Evolutionary conservation across 2,888 invertebrate species (phyloP), one percentile per base, ranked within the genome.

Genomic region (Amblyjoppa proteus): DNA sequence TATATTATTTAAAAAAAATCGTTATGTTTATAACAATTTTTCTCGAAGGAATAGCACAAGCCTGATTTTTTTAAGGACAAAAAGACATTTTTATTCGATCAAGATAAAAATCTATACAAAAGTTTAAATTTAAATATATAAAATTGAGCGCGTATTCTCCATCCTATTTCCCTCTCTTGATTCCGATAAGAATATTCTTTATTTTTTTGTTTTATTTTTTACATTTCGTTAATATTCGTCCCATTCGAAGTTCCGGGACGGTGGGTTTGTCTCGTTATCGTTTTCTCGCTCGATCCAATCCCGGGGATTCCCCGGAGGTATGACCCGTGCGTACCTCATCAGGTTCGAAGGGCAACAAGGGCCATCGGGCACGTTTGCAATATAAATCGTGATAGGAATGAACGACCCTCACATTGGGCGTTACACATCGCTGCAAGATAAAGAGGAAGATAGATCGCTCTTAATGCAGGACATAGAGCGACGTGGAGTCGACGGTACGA

Each of bases 371-470:
- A 49, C 61, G 68, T 61, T 82, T 41, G 76, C 49, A 31, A 68
- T 69, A 77, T 77, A 77, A 70, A 77, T 68, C 76, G 61, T 58
- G 69, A 70, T 51, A 51, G n/a, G 28, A 71, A 70, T 38, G 71
- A 82, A 77, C 20, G 77, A 25, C 69, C 20, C 66, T 11, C n/a
- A 66, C 31, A 53, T 53, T 20, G 68, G 53, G 41, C 68, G 68
- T 68, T 66, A 68, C 53, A 41, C n/a, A 77, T 25, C 53, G 34
- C 16, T 49, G 51, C 45, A 38, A 64, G 75, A 77, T 68, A 68
- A 64, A 68, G 77, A 77, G 68, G 68, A 38, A 68, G 77, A 77
- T 77, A 77, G 53, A 77, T 77, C 53, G 56, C 68, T 68, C 38
- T 77, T 68, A 77, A 68, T 68, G 38, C 68, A 56, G 66, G 68